Base-by-base conservation (phyloP, 2,888 invertebrate species). In the Cosmia trapezina region DNA sequence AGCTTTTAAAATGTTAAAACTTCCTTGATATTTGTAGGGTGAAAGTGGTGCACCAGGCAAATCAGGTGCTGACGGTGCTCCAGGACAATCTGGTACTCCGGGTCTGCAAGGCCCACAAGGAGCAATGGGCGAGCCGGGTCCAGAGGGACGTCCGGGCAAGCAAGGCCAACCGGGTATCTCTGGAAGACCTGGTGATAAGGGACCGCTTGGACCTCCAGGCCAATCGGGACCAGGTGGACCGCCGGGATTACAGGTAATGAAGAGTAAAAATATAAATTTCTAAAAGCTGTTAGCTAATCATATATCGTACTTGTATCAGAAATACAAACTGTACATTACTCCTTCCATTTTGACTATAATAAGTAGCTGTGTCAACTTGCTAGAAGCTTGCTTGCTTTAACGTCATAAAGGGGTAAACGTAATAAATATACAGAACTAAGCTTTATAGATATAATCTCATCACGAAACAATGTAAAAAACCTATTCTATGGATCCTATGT, bases 101-200 rank as follows among this genome's bases (percentile, higher is more conserved):
- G 98, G 98, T 5, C 96, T 97, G 0, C 96, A 97, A 83, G 98
- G 98, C 0, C 96, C 97, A 3, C 96, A 96, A 8, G 98, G 98
- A 22, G 96, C 96, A 0, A 93, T 96, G 87, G 97, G 97, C n/a
- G 96, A 96, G 76, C 94, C 94, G 19, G 97, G 97, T 0, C 96
- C 96, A 4, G 96, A 97, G 64, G 97, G 97, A 7, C 93, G 97
- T 1, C 92, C 97, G 0, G 98, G 98, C 9, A 98, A 98, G 90
- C 94, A 96, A 68, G 98, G 98, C 4, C 97, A 97, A 53, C 97
- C 97, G 0, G 98, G 98, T 61, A 96, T 98, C 78, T 90, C 97
- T 5, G 98, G 98, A 51, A 94, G 98, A 80, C 96, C 97, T 33
- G 98, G 98, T 37, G 98, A 98, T 88, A 98, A 98, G 88, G 98